phyloP scores from a whole-genome alignment of 2,797 vertebrate genomes.

The Remorina albescens region DNA sequence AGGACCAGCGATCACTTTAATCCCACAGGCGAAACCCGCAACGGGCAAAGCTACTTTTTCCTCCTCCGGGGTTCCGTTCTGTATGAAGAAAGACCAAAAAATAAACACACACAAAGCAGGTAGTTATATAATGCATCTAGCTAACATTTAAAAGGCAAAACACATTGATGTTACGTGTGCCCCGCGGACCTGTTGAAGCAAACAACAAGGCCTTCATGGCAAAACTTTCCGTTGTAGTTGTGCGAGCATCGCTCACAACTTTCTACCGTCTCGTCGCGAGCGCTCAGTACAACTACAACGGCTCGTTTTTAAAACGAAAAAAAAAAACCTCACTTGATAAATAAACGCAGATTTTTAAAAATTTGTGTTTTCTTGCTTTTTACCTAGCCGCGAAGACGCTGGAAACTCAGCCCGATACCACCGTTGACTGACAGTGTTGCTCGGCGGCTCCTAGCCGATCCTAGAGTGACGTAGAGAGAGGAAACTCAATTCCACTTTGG shows the following conservation, averaged over 20 bases:
- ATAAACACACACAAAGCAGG: too few relatives aligned
- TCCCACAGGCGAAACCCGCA: slow-evolving; percentile 63
- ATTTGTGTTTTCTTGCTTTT: not conserved
- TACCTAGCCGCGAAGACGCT: slow-evolving; percentile 56
- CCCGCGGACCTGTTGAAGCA: slow-evolving; percentile 80
- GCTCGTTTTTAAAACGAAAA: rapidly evolving
- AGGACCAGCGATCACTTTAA: slow-evolving; percentile 70
- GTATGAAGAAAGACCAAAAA: slow-evolving; percentile 33
- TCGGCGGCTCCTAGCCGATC: slow-evolving; percentile 68
- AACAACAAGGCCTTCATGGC: slow-evolving; percentile 76
- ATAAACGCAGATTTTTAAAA: rapidly evolving
- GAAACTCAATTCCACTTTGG: slow-evolving; percentile 75
- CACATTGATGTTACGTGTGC: not conserved
- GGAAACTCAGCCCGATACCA: slow-evolving; percentile 54
- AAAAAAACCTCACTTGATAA: too few relatives aligned
- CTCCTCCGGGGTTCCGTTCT: slow-evolving; percentile 52
- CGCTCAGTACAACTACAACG: not conserved
- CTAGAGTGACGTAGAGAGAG: slow-evolving; percentile 79
- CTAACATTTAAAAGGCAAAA: not conserved
- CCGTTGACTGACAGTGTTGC: slow-evolving; percentile 63
- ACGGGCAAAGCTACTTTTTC: slow-evolving; percentile 70
- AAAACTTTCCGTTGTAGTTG: slow-evolving; percentile 80
- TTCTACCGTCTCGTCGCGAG: slow-evolving; percentile 34
- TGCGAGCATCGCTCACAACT: slow-evolving; percentile 67
- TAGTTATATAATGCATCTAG: not conserved